Evolutionary conservation across 2,888 invertebrate genomes (phyloP).

Genomic region (Platynereis dumerilii): DNA sequence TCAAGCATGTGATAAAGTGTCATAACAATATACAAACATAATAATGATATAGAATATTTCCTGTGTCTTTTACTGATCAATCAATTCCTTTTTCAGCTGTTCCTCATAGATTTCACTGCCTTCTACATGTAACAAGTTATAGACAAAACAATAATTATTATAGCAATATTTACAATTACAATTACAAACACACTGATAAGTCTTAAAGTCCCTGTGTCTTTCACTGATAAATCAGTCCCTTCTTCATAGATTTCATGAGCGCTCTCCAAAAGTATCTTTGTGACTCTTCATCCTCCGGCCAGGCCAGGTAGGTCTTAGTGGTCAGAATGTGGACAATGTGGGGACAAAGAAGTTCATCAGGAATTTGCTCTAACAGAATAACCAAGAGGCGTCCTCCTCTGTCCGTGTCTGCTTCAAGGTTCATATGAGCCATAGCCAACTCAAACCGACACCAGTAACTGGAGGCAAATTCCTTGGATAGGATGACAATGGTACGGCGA

Average conservation of each 20-base stretch:
- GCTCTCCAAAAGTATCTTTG: background rate
- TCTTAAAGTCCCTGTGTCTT: too few relatives aligned
- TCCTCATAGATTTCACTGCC: too few relatives aligned
- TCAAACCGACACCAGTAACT: conserved; percentile 80
- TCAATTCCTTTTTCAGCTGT: too few relatives aligned
- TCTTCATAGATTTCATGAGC: background rate
- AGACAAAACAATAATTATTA: too few relatives aligned
- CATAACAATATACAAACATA: too few relatives aligned
- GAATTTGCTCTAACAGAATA: background rate
- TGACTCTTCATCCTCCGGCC: background rate
- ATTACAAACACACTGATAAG: too few relatives aligned
- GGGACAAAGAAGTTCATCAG: background rate
- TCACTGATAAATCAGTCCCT: too few relatives aligned
- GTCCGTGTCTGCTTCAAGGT: background rate
- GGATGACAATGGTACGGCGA: conserved; percentile 70
- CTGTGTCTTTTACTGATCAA: too few relatives aligned
- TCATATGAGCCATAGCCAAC: conserved; percentile 66
- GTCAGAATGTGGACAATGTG: background rate
- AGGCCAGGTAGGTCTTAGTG: background rate
- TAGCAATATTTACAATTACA: too few relatives aligned
- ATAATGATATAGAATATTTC: too few relatives aligned
- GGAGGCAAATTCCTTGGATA: conserved; percentile 71
- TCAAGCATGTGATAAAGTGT: too few relatives aligned
- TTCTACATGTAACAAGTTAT: too few relatives aligned
- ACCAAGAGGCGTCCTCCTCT: background rate